These are phyloP conservation scores for Tragelaphus eurycerus DNA, from an alignment of 2,797 vertebrate genomes.

Conservation along the genomic window DNA sequence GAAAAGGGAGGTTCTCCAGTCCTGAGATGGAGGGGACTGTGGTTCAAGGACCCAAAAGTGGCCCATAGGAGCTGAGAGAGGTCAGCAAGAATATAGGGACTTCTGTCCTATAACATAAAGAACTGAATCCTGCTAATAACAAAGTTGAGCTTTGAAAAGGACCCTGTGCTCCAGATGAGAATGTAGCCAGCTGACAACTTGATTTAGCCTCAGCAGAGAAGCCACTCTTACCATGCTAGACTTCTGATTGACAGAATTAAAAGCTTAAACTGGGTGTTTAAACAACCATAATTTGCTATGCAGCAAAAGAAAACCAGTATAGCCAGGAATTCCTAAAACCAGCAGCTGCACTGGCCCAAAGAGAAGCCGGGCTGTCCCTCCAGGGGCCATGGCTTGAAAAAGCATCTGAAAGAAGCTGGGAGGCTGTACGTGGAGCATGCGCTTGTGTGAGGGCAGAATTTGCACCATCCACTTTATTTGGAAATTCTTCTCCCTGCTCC, in stretches of 20 bases:
- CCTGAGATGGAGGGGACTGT: not conserved
- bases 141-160: not conserved
- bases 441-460: not conserved
- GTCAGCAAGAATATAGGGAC: not conserved
- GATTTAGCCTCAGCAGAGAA: not conserved
- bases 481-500: not conserved
- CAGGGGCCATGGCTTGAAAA: not conserved
- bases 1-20: not conserved
- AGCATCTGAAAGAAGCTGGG: not conserved
- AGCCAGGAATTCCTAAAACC: not conserved
- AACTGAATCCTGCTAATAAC: not conserved
- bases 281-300: not conserved
- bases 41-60: not conserved
- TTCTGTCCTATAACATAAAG: not conserved
- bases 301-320: not conserved
- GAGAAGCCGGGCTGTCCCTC: not conserved
- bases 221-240: not conserved
- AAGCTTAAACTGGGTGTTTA: not conserved
- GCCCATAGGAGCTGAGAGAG: not conserved
- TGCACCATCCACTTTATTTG: not conserved
- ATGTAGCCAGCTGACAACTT: not conserved
- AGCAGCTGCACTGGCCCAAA: not conserved
- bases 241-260: not conserved
- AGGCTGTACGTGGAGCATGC: accelerated
- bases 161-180: not conserved